phyloP scores from a whole-genome alignment of 2,797 vertebrate genomes.

The Phalloptychus januarius region DNA sequence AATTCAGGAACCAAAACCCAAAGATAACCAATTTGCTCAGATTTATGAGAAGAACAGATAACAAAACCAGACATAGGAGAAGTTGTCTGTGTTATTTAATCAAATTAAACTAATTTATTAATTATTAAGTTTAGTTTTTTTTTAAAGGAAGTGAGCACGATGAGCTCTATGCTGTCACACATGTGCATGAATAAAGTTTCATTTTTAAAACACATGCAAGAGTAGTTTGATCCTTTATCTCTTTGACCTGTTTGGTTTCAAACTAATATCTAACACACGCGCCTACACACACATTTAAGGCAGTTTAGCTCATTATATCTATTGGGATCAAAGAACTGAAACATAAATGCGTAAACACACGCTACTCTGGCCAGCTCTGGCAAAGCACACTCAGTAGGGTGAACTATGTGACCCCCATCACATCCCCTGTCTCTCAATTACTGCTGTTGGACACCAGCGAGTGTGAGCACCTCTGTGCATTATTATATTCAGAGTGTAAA shows the following conservation, averaged over 20 bases:
- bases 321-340: constrained; percentile 35
- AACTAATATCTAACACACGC: neutral
- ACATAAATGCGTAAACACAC: constrained; percentile 25
- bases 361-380: constrained; percentile 44
- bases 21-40: neutral
- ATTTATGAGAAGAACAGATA: neutral
- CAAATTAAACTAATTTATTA: neutral
- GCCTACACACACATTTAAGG: neutral
- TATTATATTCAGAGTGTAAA: constrained; percentile 82
- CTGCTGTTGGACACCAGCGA: constrained; percentile 74
- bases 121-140: too few relatives aligned
- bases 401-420: constrained; percentile 61
- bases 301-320: constrained; percentile 43
- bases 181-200: neutral
- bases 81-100: neutral
- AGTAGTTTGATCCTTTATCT: neutral
- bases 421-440: constrained; percentile 80
- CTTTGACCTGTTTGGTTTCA: neutral
- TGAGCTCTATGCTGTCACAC: neutral
- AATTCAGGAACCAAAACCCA: neutral
- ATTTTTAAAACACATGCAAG: neutral
- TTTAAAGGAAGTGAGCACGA: neutral
- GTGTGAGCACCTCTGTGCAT: constrained; percentile 74
- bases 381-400: constrained; percentile 57
- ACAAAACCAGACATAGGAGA: neutral